These are phyloP conservation scores for Sphecodes monilicornis DNA, from an alignment of 2,888 invertebrate genomes.

Conservation along the genomic window DNA sequence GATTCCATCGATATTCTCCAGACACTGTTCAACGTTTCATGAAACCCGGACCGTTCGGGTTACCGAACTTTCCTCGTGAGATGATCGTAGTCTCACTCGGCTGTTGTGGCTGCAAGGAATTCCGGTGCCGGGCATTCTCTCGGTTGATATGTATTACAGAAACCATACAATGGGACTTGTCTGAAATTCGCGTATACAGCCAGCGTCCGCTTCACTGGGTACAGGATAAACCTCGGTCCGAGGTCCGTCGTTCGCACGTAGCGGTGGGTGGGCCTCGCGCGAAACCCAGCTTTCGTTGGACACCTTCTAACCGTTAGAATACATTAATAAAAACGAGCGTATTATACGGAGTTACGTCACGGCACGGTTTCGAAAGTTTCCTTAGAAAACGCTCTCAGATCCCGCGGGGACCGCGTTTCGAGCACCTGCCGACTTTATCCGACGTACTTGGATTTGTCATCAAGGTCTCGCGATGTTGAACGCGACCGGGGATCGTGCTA, in stretches of 20 bases:
- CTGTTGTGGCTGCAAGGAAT: neutral
- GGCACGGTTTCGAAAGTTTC: constrained; percentile 45
- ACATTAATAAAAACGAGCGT: constrained; percentile 51
- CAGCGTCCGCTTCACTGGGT: neutral
- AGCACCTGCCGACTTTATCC: constrained; percentile 47
- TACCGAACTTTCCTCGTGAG: constrained; percentile 6
- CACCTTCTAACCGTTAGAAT: constrained; percentile 45
- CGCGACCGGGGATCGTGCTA: neutral
- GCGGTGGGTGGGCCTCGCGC: constrained; percentile 12
- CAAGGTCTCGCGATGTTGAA: constrained; percentile 45
- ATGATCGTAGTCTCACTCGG: neutral
- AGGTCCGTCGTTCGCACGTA: neutral
- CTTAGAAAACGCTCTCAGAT: constrained; percentile 35
- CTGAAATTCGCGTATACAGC: constrained; percentile 3
- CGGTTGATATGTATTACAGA: constrained; percentile 2
- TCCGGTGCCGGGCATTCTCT: constrained; percentile 11
- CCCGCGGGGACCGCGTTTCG: constrained; percentile 23
- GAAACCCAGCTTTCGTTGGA: neutral
- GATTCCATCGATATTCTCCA: neutral
- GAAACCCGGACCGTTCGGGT: neutral
- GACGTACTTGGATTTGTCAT: constrained; percentile 57
- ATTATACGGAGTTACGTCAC: constrained; percentile 45
- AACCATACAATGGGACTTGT: constrained; percentile 10
- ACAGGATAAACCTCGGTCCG: neutral
- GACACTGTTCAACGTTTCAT: neutral